Conservation (phyloP, 2,113 vertebrate genomes). For the Oryzias javanicus region DNA sequence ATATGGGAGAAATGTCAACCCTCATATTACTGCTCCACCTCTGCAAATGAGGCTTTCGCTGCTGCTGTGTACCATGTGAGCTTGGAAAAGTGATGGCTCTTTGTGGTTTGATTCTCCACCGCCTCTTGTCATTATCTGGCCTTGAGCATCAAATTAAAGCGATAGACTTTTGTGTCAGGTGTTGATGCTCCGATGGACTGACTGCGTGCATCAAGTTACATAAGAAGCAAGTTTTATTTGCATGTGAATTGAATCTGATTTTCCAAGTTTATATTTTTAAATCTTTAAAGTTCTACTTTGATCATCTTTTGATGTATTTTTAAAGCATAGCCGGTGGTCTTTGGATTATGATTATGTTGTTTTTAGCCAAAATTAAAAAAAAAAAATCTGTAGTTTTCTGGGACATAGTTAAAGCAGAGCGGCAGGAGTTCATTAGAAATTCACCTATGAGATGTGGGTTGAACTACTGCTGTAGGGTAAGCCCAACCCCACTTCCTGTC, state of each 20-base stretch:
- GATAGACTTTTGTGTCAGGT: constrained; percentile 13
- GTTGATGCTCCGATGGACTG: not conserved
- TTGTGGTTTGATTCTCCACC: constrained; percentile 18
- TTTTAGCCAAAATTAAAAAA: too few species aligned
- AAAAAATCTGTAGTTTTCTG: too few species aligned
- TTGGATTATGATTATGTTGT: too few species aligned
- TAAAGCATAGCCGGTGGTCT: too few species aligned
- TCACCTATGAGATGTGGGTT: too few species aligned
- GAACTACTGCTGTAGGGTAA: too few species aligned
- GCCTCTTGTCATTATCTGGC: constrained; percentile 6
- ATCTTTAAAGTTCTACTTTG: too few species aligned
- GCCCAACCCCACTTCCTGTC: too few species aligned
- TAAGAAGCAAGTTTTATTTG: not conserved
- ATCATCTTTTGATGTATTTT: too few species aligned
- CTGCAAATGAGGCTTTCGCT: constrained; percentile 22
- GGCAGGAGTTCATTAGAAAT: too few species aligned
- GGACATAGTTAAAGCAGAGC: too few species aligned
- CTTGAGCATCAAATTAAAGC: constrained; percentile 12
- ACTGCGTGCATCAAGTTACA: not conserved
- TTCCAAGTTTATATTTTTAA: too few species aligned
- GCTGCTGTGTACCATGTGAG: constrained; percentile 1
- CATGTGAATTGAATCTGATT: not conserved
- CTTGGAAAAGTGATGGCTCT: constrained; percentile 12
- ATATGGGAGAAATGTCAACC: constrained; percentile 23
- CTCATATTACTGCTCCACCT: constrained; percentile 24